Evolutionary conservation across 2,888 invertebrate species (phyloP).

Genomic region (Entomobrya multifasciata): DNA sequence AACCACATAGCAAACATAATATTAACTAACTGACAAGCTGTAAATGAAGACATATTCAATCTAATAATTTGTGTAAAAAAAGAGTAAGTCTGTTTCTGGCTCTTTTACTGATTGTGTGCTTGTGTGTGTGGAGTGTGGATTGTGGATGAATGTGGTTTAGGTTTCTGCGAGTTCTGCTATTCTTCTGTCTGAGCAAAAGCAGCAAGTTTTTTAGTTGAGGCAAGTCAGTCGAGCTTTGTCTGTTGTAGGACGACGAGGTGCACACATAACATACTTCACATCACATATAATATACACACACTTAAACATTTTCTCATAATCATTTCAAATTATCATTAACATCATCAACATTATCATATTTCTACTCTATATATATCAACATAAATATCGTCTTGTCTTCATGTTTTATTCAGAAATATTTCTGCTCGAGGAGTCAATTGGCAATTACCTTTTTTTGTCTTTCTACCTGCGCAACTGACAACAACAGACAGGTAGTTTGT

Average conservation of each 20-base stretch:
- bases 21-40: too few relatives aligned
- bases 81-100: too few relatives aligned
- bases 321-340: too few relatives aligned
- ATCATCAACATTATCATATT: background rate
- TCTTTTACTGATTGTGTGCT: too few relatives aligned
- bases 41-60: too few relatives aligned
- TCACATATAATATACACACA: background rate
- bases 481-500: constrained; percentile 7
- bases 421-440: background rate
- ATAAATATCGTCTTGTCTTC: background rate
- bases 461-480: background rate
- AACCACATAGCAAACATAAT: too few relatives aligned
- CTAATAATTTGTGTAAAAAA: too few relatives aligned
- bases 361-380: background rate
- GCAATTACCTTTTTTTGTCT: constrained; percentile 5
- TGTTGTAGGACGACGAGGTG: constrained; percentile 48
- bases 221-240: constrained; percentile 62
- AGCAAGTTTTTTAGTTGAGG: constrained; percentile 4
- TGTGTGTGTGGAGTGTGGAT: too few relatives aligned
- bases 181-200: constrained; percentile 15
- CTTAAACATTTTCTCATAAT: background rate
- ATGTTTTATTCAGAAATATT: constrained; percentile 2
- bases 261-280: background rate
- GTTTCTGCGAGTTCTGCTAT: too few relatives aligned
- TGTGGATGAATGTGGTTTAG: too few relatives aligned